Evolutionary conservation across 2,797 vertebrate genomes (phyloP).

Genomic region (Masticophis lateralis): DNA sequence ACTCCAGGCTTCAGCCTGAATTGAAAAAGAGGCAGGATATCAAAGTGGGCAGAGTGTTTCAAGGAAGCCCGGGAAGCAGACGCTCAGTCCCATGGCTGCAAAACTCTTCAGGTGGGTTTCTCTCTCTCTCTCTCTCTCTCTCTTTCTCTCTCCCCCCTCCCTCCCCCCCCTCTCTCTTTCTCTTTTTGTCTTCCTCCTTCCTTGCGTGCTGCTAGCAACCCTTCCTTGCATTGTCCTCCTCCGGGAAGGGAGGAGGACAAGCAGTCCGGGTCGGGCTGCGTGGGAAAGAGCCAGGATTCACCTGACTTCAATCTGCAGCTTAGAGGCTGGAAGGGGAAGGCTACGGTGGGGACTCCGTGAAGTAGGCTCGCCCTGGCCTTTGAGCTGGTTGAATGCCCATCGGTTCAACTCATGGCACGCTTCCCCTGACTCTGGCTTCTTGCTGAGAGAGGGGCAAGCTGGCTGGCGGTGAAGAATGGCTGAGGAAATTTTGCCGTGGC

Average conservation of each 20-base stretch:
- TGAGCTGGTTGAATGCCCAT: background rate
- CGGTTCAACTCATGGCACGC: background rate
- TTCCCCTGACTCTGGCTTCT: background rate
- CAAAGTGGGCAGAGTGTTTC: background rate
- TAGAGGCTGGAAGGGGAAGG: background rate
- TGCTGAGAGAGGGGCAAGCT: background rate
- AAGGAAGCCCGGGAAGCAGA: background rate
- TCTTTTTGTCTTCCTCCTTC: background rate
- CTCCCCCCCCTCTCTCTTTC: too few relatives aligned
- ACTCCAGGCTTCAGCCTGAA: background rate
- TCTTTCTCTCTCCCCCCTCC: too few relatives aligned
- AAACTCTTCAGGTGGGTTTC: slow-evolving; percentile 8
- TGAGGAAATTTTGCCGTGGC: background rate
- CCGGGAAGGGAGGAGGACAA: background rate
- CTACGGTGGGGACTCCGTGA: background rate
- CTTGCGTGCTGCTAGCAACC: background rate
- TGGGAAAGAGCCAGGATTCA: background rate
- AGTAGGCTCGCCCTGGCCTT: background rate
- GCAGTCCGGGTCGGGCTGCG: background rate
- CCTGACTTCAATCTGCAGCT: background rate
- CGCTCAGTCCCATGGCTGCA: slow-evolving; percentile 26
- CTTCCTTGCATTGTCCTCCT: background rate
- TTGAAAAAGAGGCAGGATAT: background rate
- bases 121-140: too few relatives aligned
- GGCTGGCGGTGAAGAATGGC: background rate